A percentile compares a stretch with the other conserved stretches of the same genome.
phyloP scores from a whole-genome alignment of 2,797 vertebrate genomes.

The Neosilurus mollespiculum region DNA sequence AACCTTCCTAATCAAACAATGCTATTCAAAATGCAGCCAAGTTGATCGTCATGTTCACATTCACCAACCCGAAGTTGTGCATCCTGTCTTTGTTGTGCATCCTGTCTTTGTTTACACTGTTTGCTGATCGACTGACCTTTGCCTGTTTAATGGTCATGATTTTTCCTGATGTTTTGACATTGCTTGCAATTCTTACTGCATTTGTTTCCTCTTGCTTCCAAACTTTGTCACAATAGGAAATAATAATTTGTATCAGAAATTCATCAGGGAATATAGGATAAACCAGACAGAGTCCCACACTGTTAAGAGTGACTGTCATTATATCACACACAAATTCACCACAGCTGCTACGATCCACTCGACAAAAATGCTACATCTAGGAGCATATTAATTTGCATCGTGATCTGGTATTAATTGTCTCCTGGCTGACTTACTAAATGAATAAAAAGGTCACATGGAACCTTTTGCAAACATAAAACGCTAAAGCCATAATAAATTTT shows the following conservation, averaged over 20 bases:
- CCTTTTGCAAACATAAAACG: neutral
- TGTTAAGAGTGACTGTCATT: neutral
- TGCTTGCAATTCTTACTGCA: too few relatives aligned
- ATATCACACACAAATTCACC: neutral
- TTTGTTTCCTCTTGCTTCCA: too few relatives aligned
- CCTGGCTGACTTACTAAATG: slow-evolving; percentile 5
- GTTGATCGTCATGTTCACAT: too few relatives aligned
- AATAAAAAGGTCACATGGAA: neutral
- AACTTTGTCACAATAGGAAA: neutral
- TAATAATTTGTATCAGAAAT: neutral
- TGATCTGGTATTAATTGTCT: neutral
- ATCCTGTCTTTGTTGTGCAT: too few relatives aligned
- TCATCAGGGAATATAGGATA: neutral
- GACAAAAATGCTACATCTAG: neutral
- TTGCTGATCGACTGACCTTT: too few relatives aligned
- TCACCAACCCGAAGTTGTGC: too few relatives aligned
- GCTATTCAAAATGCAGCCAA: too few relatives aligned
- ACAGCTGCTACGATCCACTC: too few relatives aligned
- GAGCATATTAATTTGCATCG: neutral
- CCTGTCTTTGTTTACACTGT: too few relatives aligned
- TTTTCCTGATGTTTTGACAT: too few relatives aligned
- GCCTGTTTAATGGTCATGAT: too few relatives aligned
- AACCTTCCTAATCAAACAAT: too few relatives aligned
- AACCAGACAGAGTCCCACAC: neutral
- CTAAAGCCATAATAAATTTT: neutral